Evolutionary conservation across 2,113 vertebrate species (phyloP).

Genomic region (Rostratula benghalensis): DNA sequence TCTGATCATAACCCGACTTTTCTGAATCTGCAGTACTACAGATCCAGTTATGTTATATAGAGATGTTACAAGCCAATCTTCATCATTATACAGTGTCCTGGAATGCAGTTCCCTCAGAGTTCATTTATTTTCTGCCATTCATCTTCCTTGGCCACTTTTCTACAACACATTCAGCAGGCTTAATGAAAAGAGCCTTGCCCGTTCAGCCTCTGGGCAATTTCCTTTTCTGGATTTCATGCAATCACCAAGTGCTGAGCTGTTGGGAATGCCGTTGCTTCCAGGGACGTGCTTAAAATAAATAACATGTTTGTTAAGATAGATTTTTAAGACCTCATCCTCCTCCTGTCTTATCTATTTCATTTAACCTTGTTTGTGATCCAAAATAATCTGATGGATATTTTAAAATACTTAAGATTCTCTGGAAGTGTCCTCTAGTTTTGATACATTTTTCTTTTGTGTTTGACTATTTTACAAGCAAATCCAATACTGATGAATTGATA

Average conservation of each 20-base stretch:
- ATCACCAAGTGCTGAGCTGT: not conserved
- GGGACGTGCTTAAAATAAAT: not conserved
- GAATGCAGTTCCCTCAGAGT: not conserved
- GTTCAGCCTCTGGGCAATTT: not conserved
- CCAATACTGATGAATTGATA: not conserved
- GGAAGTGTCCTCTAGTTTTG: not conserved
- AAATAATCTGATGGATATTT: not conserved
- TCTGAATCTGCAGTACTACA: not conserved
- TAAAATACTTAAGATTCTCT: not conserved
- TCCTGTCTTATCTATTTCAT: not conserved
- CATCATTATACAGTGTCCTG: not conserved
- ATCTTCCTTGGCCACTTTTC: not conserved
- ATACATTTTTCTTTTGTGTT: not conserved
- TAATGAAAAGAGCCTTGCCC: not conserved
- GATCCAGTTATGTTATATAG: not conserved
- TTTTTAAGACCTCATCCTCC: not conserved
- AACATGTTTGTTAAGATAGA: not conserved
- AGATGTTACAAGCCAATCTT: not conserved
- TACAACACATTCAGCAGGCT: not conserved
- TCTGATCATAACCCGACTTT: not conserved
- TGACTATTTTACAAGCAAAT: not conserved
- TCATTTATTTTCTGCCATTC: not conserved
- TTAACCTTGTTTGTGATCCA: not conserved
- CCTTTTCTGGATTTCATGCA: not conserved
- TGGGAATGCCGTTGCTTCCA: not conserved